Evolutionary conservation across 1,140 invertebrate species (phyloP).

Genomic region (Zaprionus nigranus): DNA sequence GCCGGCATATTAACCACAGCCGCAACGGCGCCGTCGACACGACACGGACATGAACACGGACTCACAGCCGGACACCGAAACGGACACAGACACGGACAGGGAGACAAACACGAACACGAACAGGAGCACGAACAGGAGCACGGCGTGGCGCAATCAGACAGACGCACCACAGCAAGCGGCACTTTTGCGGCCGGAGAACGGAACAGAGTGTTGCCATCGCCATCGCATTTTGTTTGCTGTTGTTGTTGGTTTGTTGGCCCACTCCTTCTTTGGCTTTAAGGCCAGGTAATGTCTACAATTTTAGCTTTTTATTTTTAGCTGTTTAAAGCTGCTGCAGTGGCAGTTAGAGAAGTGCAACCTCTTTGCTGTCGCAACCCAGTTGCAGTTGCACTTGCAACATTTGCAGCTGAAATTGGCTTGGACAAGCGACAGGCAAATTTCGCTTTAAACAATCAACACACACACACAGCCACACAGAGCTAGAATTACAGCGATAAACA

Average conservation of each 20-base stretch:
- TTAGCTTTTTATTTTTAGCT: neutral
- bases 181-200: conserved; percentile 29
- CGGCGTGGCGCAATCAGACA: conserved; percentile 43
- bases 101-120: conserved; percentile 14
- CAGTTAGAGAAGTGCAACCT: conserved; percentile 1
- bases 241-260: neutral
- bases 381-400: too few relatives aligned
- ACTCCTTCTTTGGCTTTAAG: conserved; percentile 12
- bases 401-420: neutral
- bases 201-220: conserved; percentile 20
- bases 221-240: conserved; percentile 31
- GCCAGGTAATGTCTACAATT: conserved; percentile 12
- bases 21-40: conserved; percentile 54
- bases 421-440: conserved; percentile 4
- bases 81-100: conserved; percentile 34
- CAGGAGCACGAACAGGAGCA: conserved; percentile 31
- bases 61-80: conserved; percentile 16
- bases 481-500: neutral
- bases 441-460: conserved; percentile 1
- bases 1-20: conserved; percentile 75
- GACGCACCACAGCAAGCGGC: conserved; percentile 29
- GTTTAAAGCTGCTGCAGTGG: neutral
- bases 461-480: neutral
- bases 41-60: conserved; percentile 38
- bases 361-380: neutral